phyloP scores from a whole-genome alignment of 1,140 invertebrate species.

The Drosophila mayri region DNA sequence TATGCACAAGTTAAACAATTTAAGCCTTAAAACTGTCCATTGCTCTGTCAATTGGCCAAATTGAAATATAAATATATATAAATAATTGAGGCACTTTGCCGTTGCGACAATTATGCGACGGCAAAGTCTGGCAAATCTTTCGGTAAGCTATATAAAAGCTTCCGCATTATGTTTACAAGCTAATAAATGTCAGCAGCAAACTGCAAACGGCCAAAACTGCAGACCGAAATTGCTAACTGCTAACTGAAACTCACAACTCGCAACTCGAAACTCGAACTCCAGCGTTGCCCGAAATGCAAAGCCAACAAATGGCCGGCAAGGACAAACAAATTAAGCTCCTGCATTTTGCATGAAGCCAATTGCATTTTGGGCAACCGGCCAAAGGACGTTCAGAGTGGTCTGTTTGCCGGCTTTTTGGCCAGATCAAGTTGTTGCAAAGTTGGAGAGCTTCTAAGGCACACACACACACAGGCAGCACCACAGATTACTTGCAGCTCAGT shows the following conservation, averaged over 20 bases:
- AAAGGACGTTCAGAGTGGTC: conserved; percentile 25
- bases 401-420: conserved; percentile 13
- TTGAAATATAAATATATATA: conserved; percentile 64
- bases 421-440: conserved; percentile 51
- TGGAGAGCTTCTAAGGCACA: conserved; percentile 22
- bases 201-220: conserved; percentile 16
- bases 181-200: conserved; percentile 64
- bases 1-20: conserved; percentile 55
- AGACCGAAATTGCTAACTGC: conserved; percentile 12
- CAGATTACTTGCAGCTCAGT: conserved; percentile 50
- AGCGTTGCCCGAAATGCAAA: conserved; percentile 47
- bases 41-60: conserved; percentile 55
- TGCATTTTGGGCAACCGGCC: conserved; percentile 45
- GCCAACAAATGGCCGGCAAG: conserved; percentile 63
- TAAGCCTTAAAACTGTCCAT: conserved; percentile 44
- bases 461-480: conserved; percentile 3
- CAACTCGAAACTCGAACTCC: conserved; percentile 19
- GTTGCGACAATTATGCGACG: conserved; percentile 46
- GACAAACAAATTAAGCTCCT: conserved; percentile 64
- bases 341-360: conserved; percentile 67
- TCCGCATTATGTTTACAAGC: conserved; percentile 63
- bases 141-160: conserved; percentile 59
- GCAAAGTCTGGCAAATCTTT: conserved; percentile 56
- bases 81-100: conserved; percentile 50
- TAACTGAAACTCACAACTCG: background rate